phyloP scores from a whole-genome alignment of 2,888 invertebrate species.

The Eupithecia abbreviata region DNA sequence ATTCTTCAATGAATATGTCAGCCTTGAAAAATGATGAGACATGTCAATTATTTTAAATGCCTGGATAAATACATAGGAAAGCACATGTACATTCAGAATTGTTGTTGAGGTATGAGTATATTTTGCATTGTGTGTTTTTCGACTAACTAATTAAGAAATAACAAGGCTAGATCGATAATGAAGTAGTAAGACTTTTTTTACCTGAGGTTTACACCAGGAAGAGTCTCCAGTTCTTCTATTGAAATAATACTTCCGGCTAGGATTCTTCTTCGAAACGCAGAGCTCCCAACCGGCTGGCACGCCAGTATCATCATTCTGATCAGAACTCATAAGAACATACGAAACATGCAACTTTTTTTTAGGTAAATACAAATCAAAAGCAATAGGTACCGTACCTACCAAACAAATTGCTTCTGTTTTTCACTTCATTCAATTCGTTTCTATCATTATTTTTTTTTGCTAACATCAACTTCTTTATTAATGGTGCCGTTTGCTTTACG shows the following conservation, averaged over 20 bases:
- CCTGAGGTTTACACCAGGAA: conserved; percentile 77
- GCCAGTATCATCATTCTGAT: conserved; percentile 64
- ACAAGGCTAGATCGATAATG: not conserved
- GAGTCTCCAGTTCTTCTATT: conserved; percentile 78
- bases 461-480: too few relatives aligned
- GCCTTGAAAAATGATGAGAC: conserved; percentile 24
- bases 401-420: conserved; percentile 2
- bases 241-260: conserved; percentile 77
- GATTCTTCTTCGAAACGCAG: conserved; percentile 75
- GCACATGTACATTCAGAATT: not conserved
- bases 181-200: conserved; percentile 47
- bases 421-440: not conserved
- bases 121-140: not conserved
- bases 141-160: not conserved
- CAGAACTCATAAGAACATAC: conserved; percentile 62
- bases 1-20: conserved; percentile 32
- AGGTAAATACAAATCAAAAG: conserved; percentile 1
- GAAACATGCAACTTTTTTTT: conserved; percentile 13
- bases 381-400: not conserved
- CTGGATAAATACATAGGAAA: not conserved
- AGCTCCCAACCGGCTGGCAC: conserved; percentile 79
- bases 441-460: too few relatives aligned
- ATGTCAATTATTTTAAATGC: not conserved
- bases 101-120: not conserved
- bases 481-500: too few relatives aligned